These are phyloP conservation scores for Eupleurogrammus muticus DNA, from an alignment of 2,797 vertebrate genomes.

Conservation along the genomic window DNA sequence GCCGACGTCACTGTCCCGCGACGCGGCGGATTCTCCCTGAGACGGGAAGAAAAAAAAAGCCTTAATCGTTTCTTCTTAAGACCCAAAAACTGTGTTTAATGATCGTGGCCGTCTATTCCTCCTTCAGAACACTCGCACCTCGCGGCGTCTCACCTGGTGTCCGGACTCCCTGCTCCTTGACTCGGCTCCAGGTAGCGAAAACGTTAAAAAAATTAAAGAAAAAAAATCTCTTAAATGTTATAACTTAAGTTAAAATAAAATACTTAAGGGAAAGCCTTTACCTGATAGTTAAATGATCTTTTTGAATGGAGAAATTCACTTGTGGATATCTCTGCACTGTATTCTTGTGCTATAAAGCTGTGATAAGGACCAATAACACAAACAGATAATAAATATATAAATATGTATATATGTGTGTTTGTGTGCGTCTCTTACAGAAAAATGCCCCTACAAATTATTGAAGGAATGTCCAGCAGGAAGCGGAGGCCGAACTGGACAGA, in stretches of 20 bases:
- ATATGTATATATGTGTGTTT: neutral
- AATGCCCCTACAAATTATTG: constrained; percentile 48
- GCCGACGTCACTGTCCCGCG: constrained; percentile 72
- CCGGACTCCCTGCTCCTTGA: neutral
- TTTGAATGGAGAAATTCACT: neutral
- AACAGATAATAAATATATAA: neutral
- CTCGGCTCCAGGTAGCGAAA: constrained; percentile 12
- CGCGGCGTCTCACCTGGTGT: neutral
- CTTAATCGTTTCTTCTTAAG: constrained; percentile 60
- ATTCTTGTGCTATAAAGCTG: neutral
- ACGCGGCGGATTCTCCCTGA: constrained; percentile 56
- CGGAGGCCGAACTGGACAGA: constrained; percentile 74
- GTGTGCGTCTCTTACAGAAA: constrained; percentile 10
- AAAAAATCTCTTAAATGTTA: constrained; percentile 51
- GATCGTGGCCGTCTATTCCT: neutral
- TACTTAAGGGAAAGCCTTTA: constrained; percentile 32
- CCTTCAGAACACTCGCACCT: neutral
- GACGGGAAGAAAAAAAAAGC: constrained; percentile 51
- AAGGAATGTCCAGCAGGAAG: constrained; percentile 62
- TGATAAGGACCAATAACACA: neutral
- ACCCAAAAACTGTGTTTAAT: constrained; percentile 12
- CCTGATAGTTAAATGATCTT: neutral
- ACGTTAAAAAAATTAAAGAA: constrained; percentile 9
- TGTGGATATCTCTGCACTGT: neutral
- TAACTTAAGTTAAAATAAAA: constrained; percentile 50